Base-by-base conservation (phyloP, 2,888 invertebrate genomes). In the Drosophila putrida region DNA sequence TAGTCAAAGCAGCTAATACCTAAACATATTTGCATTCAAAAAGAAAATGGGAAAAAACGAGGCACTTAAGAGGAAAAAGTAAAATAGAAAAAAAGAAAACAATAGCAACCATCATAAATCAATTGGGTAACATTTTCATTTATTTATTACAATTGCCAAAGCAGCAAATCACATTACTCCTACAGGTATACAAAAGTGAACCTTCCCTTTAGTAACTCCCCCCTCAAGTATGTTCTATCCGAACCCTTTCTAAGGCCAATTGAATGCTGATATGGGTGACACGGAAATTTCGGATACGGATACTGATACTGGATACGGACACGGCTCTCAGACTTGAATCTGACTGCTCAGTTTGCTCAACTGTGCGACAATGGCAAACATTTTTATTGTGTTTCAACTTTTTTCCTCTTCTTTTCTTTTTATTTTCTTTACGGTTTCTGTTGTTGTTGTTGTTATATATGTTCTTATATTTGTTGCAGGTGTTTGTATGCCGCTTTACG, bases 61-160 rank as follows among this genome's bases (percentile, higher is more conserved):
- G 20, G 20, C 20, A 20, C 20, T 20, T 20, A 6, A 4, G 28
- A 4, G 6, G 11, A 11, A 4, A 13, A 38, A 33, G 31, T 4
- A 1, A 20, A 20, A 20, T 3, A 11, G 8, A 15, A 4, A 11
- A 41, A 11, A 41, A 25, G 6, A 35, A 11, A 46, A 46, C 36
- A 36, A 28, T 36, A 31, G 31, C 35, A 36, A 33, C 6, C 49
- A 75, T 63, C 80, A 77, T 79, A 82, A 79, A 79, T 79, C 83
- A 82, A 79, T 82, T 82, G 77, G 80, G 74, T 54, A 80, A 73
- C 82, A 79, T 79, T 82, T 82, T 79, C 73, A 82, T 82, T 79
- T 82, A 80, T 83, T 80, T 77, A 66, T 80, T 77, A 74, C 70
- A 80, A 73, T 76, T 69, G 74, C 55, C 38, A 61, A 44, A 49